Conservation (phyloP, 2,888 invertebrate species). For the Pyrgus malvae region DNA sequence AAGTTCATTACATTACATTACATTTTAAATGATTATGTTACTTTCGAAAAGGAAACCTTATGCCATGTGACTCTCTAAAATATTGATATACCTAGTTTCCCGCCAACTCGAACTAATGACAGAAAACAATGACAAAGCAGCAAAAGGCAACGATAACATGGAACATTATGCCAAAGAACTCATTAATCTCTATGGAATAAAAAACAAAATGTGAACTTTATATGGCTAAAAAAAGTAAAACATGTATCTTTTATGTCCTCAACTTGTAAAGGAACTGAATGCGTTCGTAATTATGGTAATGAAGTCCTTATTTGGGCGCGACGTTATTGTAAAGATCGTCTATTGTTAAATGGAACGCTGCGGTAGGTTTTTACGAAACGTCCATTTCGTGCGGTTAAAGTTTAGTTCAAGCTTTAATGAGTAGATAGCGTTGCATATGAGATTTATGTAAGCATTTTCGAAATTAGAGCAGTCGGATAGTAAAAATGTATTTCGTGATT, state of each 20-base stretch:
- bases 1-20: too few relatives aligned
- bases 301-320: slow-evolving; percentile 27
- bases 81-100: too few relatives aligned
- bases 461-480: too few relatives aligned
- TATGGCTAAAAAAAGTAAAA: not conserved
- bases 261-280: slow-evolving; percentile 14
- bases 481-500: too few relatives aligned
- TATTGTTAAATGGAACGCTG: slow-evolving; percentile 10
- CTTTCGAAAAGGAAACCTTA: too few relatives aligned
- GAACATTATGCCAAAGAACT: not conserved
- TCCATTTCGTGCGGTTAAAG: slow-evolving; percentile 9
- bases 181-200: not conserved
- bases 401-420: not conserved
- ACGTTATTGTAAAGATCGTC: slow-evolving; percentile 27
- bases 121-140: not conserved
- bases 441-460: not conserved
- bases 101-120: too few relatives aligned
- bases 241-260: not conserved
- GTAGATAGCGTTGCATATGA: not conserved
- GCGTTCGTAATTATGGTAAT: slow-evolving; percentile 29
- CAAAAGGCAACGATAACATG: not conserved
- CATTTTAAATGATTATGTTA: too few relatives aligned
- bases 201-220: not conserved
- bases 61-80: too few relatives aligned
- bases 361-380: slow-evolving; percentile 7